A percentile compares a stretch with the other conserved stretches of the same genome.
These are phyloP conservation scores for Marmota monax DNA, from an alignment of 2,113 vertebrate species.

Conservation along the genomic window DNA sequence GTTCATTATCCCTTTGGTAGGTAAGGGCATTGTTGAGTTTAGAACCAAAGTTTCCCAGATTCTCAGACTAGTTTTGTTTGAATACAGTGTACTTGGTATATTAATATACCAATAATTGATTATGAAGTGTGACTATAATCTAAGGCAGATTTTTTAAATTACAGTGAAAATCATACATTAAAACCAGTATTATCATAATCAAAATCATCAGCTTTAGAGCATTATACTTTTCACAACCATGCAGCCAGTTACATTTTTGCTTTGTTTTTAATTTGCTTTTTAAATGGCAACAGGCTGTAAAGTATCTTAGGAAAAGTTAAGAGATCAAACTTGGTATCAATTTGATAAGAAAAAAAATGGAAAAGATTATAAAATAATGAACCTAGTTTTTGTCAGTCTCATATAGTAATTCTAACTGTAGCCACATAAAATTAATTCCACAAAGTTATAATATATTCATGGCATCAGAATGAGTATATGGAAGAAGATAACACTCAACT, in stretches of 20 bases:
- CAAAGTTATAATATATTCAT: not conserved
- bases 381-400: not conserved
- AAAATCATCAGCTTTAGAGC: not conserved
- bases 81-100: not conserved
- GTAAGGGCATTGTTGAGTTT: not conserved
- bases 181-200: conserved; percentile 49
- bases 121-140: not conserved
- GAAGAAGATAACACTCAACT: not conserved
- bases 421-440: conserved; percentile 20
- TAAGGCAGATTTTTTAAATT: conserved; percentile 20
- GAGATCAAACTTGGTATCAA: not conserved
- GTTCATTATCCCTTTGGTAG: not conserved
- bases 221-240: not conserved
- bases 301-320: not conserved
- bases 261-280: conserved; percentile 29
- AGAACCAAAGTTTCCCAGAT: not conserved
- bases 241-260: not conserved
- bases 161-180: not conserved
- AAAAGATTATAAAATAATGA: conserved; percentile 5
- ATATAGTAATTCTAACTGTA: not conserved
- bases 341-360: not conserved
- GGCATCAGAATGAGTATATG: not conserved
- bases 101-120: not conserved
- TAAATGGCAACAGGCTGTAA: not conserved
- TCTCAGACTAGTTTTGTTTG: not conserved